These are phyloP conservation scores for Nyctibius grandis DNA, from an alignment of 2,797 vertebrate species.

Conservation along the genomic window DNA sequence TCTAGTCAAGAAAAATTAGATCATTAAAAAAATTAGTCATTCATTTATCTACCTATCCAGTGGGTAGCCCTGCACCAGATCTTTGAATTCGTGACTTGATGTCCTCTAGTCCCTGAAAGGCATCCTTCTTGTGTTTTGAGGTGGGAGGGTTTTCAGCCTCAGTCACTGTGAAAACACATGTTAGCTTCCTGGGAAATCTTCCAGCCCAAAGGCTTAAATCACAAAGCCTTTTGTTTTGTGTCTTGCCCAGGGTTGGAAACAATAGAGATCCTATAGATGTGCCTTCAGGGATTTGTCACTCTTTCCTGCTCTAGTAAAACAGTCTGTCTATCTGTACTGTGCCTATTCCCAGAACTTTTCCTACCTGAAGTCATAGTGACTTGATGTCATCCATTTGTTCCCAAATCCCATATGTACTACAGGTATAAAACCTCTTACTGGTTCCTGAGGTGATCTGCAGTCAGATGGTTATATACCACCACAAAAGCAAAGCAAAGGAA, in stretches of 20 bases:
- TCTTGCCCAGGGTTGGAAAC: not conserved
- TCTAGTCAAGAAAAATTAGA: not conserved
- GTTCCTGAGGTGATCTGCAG: not conserved
- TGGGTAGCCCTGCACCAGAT: not conserved
- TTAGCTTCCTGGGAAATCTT: not conserved
- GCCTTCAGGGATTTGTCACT: not conserved
- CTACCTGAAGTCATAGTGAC: not conserved
- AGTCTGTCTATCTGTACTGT: not conserved
- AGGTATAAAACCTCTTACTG: not conserved
- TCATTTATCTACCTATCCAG: not conserved
- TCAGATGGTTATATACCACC: not conserved
- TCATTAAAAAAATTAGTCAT: not conserved
- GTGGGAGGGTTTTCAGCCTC: not conserved
- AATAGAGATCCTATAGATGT: not conserved
- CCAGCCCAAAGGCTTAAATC: not conserved
- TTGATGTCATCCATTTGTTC: not conserved
- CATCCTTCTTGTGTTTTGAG: not conserved
- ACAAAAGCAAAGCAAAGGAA: not conserved
- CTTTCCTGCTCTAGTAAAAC: not conserved
- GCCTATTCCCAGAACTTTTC: not conserved
- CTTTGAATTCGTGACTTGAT: not conserved
- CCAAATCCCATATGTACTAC: not conserved
- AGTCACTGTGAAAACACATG: not conserved
- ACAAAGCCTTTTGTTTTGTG: not conserved
- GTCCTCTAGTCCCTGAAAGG: no score